These are phyloP conservation scores for Triplophysa yarkandensis DNA, from an alignment of 2,797 vertebrate genomes.

Conservation along the genomic window DNA sequence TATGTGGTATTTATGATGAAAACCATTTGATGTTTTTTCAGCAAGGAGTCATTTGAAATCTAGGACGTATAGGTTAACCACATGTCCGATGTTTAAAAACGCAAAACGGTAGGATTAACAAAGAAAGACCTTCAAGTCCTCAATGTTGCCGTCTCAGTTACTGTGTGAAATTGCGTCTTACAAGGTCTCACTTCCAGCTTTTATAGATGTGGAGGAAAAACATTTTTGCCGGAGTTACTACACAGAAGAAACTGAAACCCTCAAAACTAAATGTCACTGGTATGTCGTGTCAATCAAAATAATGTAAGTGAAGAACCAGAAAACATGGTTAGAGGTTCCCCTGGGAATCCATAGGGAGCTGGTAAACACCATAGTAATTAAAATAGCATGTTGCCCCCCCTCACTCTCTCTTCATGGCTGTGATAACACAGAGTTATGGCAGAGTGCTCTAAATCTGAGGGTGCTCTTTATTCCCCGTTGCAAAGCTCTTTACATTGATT, in stretches of 20 bases:
- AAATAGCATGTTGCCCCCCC: slow-evolving; percentile 44
- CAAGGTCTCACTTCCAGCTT: background rate
- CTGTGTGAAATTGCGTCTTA: slow-evolving; percentile 1
- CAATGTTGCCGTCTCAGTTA: background rate
- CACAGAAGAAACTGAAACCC: background rate
- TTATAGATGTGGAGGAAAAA: slow-evolving; percentile 1
- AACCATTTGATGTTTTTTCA: background rate
- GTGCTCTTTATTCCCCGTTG: slow-evolving; percentile 55
- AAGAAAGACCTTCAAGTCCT: background rate
- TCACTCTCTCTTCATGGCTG: slow-evolving; percentile 29
- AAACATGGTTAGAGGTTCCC: slow-evolving; percentile 30
- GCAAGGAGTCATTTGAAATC: background rate
- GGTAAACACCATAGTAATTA: slow-evolving; percentile 48
- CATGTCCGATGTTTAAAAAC: background rate
- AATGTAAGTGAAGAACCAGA: slow-evolving; percentile 25
- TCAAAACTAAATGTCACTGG: slow-evolving; percentile 21
- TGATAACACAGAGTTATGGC: slow-evolving; percentile 51
- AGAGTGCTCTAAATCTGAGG: slow-evolving; percentile 48
- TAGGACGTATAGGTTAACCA: background rate
- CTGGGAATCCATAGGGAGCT: slow-evolving; percentile 20
- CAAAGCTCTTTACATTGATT: slow-evolving; percentile 60
- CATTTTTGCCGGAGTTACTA: slow-evolving; percentile 9
- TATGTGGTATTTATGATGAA: too few species aligned
- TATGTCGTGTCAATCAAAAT: slow-evolving; percentile 39
- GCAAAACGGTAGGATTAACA: background rate